Base-by-base conservation (phyloP, 2,797 vertebrate species). In the Garrulus glandarius region DNA sequence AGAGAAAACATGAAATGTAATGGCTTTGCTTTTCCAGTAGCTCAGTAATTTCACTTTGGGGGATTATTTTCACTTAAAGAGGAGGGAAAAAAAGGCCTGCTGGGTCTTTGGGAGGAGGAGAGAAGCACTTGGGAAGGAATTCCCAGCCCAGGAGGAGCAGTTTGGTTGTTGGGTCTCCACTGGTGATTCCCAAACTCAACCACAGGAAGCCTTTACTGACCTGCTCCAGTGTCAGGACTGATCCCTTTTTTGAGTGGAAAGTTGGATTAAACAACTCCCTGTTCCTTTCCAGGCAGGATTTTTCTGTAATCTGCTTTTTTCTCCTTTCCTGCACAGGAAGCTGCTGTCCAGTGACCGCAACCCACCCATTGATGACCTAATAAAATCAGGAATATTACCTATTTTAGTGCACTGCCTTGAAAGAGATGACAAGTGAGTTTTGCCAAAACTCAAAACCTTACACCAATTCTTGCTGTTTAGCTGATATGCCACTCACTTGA, bases 331-430 rank as follows among this genome's bases (percentile, higher is more conserved):
- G 53, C 76, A 46, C 92, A 99, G 99, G 98, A 99, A 99, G 95
- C 98, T 99, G 97, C 98, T 99, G 93, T 99, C 99, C 95, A 99
- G 99, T 97, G 99, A 99, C 97, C 99, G 99, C 90, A 99, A 99
- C 95, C 99, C 99, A 96, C 99, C 99, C 76, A 99, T 99, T 79
- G 99, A 99, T 47, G 99, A 99, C 97, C 98, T 99, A 97, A 99
- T 99, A 97, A 99, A 99, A 96, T 99, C 99, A 97, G 99, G 99
- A 96, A 99, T 99, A 98, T 98, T 99, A 96, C 99, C 99, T 93
- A 99, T 99, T 97, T 97, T 99, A 98, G 99, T 99, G 79, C 99
- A 99, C 98, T 99, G 99, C 98, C 98, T 99, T 98, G 99, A 99
- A 97, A 98, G 99, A 98, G 99, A 99, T 98, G 99, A 99, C 98